A percentile compares a stretch with the other conserved stretches of the same genome.
Conservation (phyloP, 2,888 invertebrate genomes). For the Plebejus argus region DNA sequence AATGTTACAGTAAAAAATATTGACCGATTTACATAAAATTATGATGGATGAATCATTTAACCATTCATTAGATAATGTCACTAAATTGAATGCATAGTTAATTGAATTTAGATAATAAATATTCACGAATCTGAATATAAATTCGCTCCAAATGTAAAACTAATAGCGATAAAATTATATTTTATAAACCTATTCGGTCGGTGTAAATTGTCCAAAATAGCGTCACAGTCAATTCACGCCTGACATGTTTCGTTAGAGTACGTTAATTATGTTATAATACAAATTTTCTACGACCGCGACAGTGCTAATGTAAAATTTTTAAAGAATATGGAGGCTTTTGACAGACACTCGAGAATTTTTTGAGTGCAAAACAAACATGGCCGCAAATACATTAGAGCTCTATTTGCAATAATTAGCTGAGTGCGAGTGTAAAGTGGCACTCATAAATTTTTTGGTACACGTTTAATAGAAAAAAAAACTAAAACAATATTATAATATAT, state of each 20-base stretch:
- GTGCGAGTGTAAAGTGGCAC: not conserved
- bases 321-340: conserved; percentile 37
- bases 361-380: conserved; percentile 36
- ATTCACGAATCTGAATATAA: not conserved
- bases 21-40: conserved; percentile 14
- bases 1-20: not conserved
- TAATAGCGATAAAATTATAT: not conserved
- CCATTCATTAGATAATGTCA: not conserved
- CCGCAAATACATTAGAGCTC: conserved; percentile 1
- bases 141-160: not conserved
- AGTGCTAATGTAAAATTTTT: conserved; percentile 32
- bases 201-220: conserved; percentile 1
- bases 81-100: not conserved
- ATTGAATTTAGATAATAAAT: not conserved
- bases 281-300: conserved; percentile 22
- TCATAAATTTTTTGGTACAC: not conserved
- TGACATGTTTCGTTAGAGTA: not conserved
- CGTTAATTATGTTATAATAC: conserved; percentile 22
- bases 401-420: conserved; percentile 1
- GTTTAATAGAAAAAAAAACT: not conserved
- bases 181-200: not conserved
- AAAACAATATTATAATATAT: too few relatives aligned
- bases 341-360: conserved; percentile 39
- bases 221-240: not conserved
- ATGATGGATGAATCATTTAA: not conserved